These are phyloP conservation scores for Eueremaeus valkanovi DNA, from an alignment of 2,888 invertebrate species.

Conservation along the genomic window DNA sequence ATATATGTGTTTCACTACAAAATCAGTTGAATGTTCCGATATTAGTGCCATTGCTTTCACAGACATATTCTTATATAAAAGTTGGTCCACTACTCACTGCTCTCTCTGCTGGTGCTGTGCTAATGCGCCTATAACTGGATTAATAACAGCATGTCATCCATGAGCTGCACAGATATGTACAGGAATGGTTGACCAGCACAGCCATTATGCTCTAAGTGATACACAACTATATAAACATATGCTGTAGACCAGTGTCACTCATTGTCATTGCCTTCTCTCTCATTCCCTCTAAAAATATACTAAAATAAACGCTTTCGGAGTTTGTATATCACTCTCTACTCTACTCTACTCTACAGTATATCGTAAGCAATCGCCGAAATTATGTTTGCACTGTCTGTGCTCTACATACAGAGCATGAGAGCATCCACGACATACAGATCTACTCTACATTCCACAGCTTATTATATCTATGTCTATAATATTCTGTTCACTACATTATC, in stretches of 20 bases:
- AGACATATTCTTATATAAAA: slow-evolving; percentile 7
- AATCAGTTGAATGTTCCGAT: neutral
- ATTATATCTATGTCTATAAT: neutral
- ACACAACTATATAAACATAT: slow-evolving; percentile 26
- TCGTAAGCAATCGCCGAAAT: slow-evolving; percentile 13
- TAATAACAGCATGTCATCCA: slow-evolving; percentile 46
- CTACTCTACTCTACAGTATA: no score
- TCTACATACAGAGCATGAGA: neutral
- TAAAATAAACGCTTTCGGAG: slow-evolving; percentile 13
- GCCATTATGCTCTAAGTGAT: slow-evolving; percentile 9
- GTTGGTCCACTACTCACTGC: no score
- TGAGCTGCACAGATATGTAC: no score
- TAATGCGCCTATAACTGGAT: slow-evolving; percentile 47
- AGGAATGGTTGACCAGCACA: no score
- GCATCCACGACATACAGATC: no score
- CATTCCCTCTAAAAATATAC: slow-evolving; percentile 30
- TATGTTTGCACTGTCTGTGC: slow-evolving; percentile 16
- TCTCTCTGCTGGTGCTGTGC: neutral
- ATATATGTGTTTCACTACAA: neutral
- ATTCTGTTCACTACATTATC: neutral
- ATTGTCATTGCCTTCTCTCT: slow-evolving; percentile 14
- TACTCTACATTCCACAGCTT: neutral
- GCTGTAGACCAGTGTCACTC: neutral
- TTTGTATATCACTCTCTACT: slow-evolving; percentile 9
- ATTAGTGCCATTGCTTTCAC: neutral